Evolutionary conservation across 1,140 invertebrate genomes (phyloP).

Genomic region (Delia radicum): DNA sequence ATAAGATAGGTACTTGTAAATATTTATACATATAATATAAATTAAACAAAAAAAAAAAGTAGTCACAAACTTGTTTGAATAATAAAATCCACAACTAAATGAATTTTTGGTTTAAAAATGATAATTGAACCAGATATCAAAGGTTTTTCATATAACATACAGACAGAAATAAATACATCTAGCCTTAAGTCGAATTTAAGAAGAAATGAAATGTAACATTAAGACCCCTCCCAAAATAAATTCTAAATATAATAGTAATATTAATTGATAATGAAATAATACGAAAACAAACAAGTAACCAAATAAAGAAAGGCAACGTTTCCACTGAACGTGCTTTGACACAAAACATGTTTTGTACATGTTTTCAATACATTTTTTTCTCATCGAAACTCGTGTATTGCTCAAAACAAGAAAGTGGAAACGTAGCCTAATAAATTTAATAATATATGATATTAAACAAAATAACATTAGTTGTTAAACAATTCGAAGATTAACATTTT

Average conservation of each 20-base stretch:
- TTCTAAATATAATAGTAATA: too few relatives aligned
- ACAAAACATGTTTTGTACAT: too few relatives aligned
- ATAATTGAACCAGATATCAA: conserved; percentile 6
- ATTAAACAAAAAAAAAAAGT: background rate
- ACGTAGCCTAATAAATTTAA: conserved; percentile 20
- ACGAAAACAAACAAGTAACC: background rate
- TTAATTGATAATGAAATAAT: background rate
- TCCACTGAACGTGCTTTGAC: too few relatives aligned
- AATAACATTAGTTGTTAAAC: background rate
- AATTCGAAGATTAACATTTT: conserved; percentile 19
- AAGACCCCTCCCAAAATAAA: conserved; percentile 16
- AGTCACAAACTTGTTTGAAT: background rate
- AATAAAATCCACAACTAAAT: background rate
- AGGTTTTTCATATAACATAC: conserved; percentile 6
- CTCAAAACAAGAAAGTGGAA: too few relatives aligned
- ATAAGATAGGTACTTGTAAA: too few relatives aligned
- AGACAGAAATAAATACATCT: background rate
- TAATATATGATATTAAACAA: conserved; percentile 11
- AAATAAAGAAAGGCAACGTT: conserved; percentile 3
- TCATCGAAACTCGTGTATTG: too few relatives aligned
- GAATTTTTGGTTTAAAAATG: too few relatives aligned
- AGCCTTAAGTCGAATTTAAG: conserved; percentile 24
- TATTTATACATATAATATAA: background rate
- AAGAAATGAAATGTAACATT: background rate
- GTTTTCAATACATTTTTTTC: too few relatives aligned